phyloP scores from a whole-genome alignment of 2,797 vertebrate genomes.

The Semaprochilodus insignis region DNA sequence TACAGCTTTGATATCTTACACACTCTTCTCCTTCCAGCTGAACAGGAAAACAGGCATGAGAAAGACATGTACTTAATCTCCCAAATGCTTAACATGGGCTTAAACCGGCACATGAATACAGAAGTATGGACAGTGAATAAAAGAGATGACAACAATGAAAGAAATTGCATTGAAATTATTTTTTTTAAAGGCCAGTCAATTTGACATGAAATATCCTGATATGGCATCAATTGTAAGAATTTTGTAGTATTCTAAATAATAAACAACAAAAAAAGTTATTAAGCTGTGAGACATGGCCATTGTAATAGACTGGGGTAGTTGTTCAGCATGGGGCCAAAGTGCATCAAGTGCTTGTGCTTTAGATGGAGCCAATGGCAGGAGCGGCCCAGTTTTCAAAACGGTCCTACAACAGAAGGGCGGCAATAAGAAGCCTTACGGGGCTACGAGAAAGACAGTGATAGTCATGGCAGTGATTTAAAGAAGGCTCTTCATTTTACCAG shows the following conservation, averaged over 20 bases:
- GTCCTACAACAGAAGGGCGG: constrained; percentile 69
- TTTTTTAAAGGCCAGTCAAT: constrained; percentile 47
- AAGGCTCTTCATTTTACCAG: constrained; percentile 39
- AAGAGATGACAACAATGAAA: background rate
- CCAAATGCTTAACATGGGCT: constrained; percentile 10
- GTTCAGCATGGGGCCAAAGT: constrained; percentile 72
- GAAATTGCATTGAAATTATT: constrained; percentile 12
- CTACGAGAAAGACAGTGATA: constrained; percentile 46
- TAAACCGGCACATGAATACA: constrained; percentile 1
- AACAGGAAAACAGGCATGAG: constrained; percentile 23
- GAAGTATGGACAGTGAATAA: constrained; percentile 16
- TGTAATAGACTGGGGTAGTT: constrained; percentile 38
- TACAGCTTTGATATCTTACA: constrained; percentile 20
- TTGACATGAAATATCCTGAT: constrained; percentile 67
- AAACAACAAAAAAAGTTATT: background rate
- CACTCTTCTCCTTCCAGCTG: constrained; percentile 16
- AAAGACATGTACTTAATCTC: constrained; percentile 13
- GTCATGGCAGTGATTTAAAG: constrained; percentile 47
- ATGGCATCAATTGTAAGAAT: constrained; percentile 59
- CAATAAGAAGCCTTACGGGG: constrained; percentile 37
- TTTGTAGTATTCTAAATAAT: constrained; percentile 4
- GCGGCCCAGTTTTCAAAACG: constrained; percentile 61
- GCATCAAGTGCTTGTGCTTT: constrained; percentile 85
- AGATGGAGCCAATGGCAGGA: constrained; percentile 70
- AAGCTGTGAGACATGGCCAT: constrained; percentile 14